A percentile compares a stretch with the other conserved stretches of the same genome.
Evolutionary conservation across 92 coral and sea anemone genomes (phyloP).

Genomic region (Zoanthus solanderi): DNA sequence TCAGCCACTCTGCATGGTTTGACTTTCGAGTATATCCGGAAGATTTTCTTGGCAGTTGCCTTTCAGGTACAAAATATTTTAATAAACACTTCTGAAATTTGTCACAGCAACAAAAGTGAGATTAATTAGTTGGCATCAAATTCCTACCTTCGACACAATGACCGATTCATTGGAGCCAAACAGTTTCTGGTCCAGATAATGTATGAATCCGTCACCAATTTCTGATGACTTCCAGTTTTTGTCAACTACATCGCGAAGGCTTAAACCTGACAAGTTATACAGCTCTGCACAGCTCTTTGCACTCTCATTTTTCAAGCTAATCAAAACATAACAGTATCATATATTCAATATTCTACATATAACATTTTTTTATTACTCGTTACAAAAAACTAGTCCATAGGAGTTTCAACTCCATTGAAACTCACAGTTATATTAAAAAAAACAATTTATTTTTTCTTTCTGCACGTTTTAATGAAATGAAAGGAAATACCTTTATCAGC

Average conservation of each 20-base stretch:
- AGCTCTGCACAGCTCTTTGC: slow-evolving; percentile 72
- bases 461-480: too few species aligned
- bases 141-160: slow-evolving; percentile 78
- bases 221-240: slow-evolving; percentile 75
- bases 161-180: slow-evolving; percentile 86
- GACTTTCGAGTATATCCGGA: slow-evolving; percentile 80
- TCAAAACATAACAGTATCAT: not conserved
- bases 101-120: not conserved
- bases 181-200: slow-evolving; percentile 81
- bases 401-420: too few species aligned
- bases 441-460: too few species aligned
- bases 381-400: too few species aligned
- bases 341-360: not conserved
- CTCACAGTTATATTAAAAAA: too few species aligned
- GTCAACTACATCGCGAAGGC: slow-evolving; percentile 85
- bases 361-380: not conserved
- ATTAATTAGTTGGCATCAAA: not conserved
- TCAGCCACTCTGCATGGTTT: slow-evolving; percentile 91
- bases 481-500: too few species aligned
- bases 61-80: slow-evolving; percentile 12
- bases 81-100: too few species aligned
- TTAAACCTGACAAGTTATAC: slow-evolving; percentile 84
- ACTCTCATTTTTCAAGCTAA: slow-evolving; percentile 29
- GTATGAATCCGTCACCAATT: slow-evolving; percentile 80
- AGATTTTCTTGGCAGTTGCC: slow-evolving; percentile 91